These are phyloP conservation scores for Zygogramma bicolorata DNA, from an alignment of 2,888 invertebrate species.

Conservation along the genomic window DNA sequence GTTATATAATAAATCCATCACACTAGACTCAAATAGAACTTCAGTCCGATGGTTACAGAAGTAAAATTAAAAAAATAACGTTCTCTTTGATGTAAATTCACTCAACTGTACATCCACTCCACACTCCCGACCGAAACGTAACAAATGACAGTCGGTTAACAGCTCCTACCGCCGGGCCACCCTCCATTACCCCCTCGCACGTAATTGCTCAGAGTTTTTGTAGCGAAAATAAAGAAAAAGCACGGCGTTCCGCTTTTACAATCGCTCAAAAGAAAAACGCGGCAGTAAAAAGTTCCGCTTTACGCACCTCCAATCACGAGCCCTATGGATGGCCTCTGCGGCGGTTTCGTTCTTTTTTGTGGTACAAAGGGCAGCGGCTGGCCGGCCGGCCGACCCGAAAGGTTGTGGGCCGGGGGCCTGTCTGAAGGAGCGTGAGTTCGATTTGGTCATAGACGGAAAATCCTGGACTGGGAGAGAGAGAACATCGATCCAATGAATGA, in stretches of 20 bases:
- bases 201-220: slow-evolving; percentile 5
- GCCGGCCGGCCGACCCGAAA: not conserved
- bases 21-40: not conserved
- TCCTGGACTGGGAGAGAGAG: too few species aligned
- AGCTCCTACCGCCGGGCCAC: not conserved
- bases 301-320: slow-evolving; percentile 13
- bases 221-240: slow-evolving; percentile 9
- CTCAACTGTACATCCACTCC: not conserved
- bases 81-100: not conserved
- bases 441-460: too few species aligned
- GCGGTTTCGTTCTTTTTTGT: not conserved
- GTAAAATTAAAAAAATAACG: not conserved
- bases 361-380: not conserved
- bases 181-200: not conserved
- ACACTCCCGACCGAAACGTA: not conserved
- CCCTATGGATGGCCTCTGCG: not conserved
- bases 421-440: not conserved
- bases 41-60: not conserved
- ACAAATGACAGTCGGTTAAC: slow-evolving; percentile 3
- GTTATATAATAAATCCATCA: not conserved
- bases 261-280: slow-evolving; percentile 9
- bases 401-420: not conserved
- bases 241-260: not conserved
- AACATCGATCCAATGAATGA: too few species aligned
- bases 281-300: slow-evolving; percentile 10